Evolutionary conservation across 2,113 vertebrate species (phyloP).

Genomic region (Zosterops hypoxanthus): DNA sequence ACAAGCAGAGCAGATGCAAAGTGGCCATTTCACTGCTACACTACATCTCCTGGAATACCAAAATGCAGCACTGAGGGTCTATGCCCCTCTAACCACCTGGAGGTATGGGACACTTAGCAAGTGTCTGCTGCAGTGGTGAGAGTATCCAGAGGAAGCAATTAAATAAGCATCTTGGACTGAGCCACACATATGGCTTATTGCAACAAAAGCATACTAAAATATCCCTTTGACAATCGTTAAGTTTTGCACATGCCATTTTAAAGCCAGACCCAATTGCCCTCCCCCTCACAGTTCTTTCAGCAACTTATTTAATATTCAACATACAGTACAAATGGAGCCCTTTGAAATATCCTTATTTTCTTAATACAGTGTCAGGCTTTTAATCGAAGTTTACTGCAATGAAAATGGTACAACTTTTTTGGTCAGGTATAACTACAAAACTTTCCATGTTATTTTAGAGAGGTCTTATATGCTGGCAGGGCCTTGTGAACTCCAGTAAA

Average conservation of each 20-base stretch:
- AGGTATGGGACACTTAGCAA: background rate
- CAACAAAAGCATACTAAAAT: background rate
- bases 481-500: rapidly evolving
- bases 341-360: background rate
- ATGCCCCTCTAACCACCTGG: background rate
- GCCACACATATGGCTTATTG: background rate
- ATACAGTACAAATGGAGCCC: background rate
- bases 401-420: background rate
- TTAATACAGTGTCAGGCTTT: background rate
- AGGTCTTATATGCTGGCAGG: background rate
- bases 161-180: background rate
- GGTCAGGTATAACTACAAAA: background rate
- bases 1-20: background rate
- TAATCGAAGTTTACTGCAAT: background rate
- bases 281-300: background rate
- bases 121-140: background rate
- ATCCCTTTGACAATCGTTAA: background rate
- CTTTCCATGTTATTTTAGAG: background rate
- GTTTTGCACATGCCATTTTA: background rate
- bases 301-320: background rate
- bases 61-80: background rate
- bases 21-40: background rate
- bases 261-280: background rate
- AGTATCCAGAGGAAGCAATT: background rate
- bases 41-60: background rate